phyloP scores from a whole-genome alignment of 2,113 vertebrate genomes.

The Gobio gobio region DNA sequence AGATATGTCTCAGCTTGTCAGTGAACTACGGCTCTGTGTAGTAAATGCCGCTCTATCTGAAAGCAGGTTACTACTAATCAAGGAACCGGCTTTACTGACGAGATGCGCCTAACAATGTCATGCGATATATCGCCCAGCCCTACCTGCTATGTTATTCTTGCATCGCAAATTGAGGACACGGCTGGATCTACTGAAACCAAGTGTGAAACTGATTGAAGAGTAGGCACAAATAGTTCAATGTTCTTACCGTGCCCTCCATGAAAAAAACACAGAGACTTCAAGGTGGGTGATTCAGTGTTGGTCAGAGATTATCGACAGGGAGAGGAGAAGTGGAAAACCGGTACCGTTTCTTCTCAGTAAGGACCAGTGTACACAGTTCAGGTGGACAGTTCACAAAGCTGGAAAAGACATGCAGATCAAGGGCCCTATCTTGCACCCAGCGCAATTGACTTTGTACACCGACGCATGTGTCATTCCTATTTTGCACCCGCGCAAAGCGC shows the following conservation, averaged over 20 bases:
- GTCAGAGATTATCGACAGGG: slow-evolving; percentile 25
- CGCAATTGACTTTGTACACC: too few relatives aligned
- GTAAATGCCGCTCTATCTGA: too few relatives aligned
- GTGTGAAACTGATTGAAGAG: slow-evolving; percentile 8
- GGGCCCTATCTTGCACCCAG: too few relatives aligned
- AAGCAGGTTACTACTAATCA: too few relatives aligned
- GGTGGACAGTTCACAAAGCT: slow-evolving; percentile 1
- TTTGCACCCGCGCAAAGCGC: too few relatives aligned
- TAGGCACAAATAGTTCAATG: slow-evolving; percentile 13
- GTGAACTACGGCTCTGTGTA: too few relatives aligned
- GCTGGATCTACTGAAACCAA: slow-evolving; percentile 24
- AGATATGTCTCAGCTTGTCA: too few relatives aligned
- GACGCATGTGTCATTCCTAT: too few relatives aligned
- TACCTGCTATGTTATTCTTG: slow-evolving; percentile 38
- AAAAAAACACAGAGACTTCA: slow-evolving; percentile 10
- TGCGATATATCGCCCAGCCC: too few relatives aligned
- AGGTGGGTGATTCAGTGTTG: slow-evolving; percentile 25
- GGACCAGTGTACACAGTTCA: slow-evolving; percentile 30
- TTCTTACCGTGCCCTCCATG: background rate
- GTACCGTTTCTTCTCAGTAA: slow-evolving; percentile 21
- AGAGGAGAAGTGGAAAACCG: slow-evolving; percentile 33
- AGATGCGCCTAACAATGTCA: too few relatives aligned
- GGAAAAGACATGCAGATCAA: slow-evolving; percentile 18
- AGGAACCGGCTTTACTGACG: too few relatives aligned
- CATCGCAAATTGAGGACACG: slow-evolving; percentile 2